Evolutionary conservation across 2,113 vertebrate genomes (phyloP).

Genomic region (Stercorarius parasiticus): DNA sequence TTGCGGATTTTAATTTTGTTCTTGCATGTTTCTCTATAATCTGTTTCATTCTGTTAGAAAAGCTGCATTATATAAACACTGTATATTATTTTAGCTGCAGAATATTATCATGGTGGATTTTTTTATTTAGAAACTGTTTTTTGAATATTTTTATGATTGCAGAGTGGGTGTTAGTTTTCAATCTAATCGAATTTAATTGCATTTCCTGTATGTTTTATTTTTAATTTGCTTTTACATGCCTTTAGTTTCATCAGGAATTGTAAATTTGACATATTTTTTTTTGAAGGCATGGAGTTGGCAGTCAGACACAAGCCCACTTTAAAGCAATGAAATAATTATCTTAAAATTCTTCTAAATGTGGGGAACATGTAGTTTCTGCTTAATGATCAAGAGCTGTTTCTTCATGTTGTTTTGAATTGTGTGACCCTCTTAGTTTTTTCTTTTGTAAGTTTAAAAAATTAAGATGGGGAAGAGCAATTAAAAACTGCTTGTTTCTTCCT

Average conservation of each 20-base stretch:
- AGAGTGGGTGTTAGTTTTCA: constrained; percentile 20
- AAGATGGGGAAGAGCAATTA: not conserved
- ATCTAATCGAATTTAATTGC: constrained; percentile 68
- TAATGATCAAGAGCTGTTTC: not conserved
- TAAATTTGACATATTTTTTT: not conserved
- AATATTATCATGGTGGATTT: not conserved
- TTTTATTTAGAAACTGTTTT: constrained; percentile 48
- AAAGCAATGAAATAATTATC: not conserved
- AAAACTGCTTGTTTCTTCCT: not conserved
- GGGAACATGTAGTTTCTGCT: not conserved
- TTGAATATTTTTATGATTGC: constrained; percentile 45
- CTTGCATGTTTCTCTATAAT: not conserved
- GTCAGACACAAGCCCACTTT: not conserved
- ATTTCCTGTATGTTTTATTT: constrained; percentile 69
- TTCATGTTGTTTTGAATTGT: not conserved
- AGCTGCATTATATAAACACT: constrained; percentile 8
- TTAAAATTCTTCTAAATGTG: not conserved
- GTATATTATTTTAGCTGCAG: constrained; percentile 34
- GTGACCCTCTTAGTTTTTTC: not conserved
- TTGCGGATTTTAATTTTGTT: constrained; percentile 6
- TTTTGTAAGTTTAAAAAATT: not conserved
- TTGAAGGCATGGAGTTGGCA: not conserved
- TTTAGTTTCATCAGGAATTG: constrained; percentile 30
- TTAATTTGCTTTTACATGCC: constrained; percentile 46
- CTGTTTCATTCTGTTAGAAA: constrained; percentile 28